A percentile compares a stretch with the other conserved stretches of the same genome.
Conservation (phyloP, 2,797 vertebrate genomes). For the Odontamblyopus lacepedii region DNA sequence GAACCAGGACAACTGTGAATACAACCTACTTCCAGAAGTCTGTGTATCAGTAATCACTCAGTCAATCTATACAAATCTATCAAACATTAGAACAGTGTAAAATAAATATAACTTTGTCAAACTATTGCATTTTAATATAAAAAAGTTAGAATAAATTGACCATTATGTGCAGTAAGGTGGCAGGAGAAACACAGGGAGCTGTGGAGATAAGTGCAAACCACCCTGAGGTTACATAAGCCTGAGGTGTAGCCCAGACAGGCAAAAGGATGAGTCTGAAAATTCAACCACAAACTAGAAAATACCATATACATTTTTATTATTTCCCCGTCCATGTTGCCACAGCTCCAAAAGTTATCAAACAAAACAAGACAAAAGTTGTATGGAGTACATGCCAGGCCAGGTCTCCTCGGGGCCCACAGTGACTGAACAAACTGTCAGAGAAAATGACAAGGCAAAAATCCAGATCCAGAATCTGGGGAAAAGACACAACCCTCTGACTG, state of each 20-base stretch:
- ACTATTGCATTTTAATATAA: background rate
- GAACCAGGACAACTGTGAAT: background rate
- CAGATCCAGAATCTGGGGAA: background rate
- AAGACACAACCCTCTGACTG: background rate
- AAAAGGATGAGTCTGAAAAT: background rate
- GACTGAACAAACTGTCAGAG: background rate
- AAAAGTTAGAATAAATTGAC: background rate
- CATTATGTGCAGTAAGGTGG: background rate
- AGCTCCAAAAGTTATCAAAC: background rate
- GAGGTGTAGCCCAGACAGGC: slow-evolving; percentile 2
- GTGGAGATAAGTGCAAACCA: background rate
- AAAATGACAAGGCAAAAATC: background rate
- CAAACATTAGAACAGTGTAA: background rate
- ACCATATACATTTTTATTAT: background rate
- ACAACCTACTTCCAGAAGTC: background rate
- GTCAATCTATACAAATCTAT: background rate
- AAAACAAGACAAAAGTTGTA: slow-evolving; percentile 5
- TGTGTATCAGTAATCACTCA: background rate
- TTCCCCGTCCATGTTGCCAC: background rate
- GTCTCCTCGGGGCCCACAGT: background rate
- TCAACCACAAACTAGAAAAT: background rate
- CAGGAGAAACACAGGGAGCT: background rate
- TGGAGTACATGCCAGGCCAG: background rate
- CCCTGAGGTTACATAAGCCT: background rate
- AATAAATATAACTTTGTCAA: background rate